Evolutionary conservation across 2,797 vertebrate species (phyloP), one percentile per base, ranked within the genome.

Genomic region (Synanceia verrucosa): DNA sequence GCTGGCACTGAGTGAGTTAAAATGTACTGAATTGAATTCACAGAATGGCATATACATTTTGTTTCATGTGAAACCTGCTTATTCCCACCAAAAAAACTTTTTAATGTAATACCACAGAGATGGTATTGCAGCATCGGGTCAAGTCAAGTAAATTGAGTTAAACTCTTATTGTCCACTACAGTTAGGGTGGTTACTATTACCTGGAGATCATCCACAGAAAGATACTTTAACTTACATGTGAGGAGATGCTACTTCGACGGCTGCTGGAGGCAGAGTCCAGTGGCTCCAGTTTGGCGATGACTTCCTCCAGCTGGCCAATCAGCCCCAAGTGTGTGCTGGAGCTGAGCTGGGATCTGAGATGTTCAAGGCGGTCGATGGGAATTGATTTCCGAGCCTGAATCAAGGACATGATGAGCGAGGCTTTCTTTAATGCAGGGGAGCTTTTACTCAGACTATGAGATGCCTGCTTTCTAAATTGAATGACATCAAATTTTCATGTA

Each of bases 171-270:
- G 1, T 46, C 14, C 11, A 14, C 11, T 34, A 10, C n/a, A 36
- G n/a, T 23, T 48, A 18, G 13, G n/a, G 13, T 47, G 39, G 4
- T 34, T 1, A 2, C 5, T 4, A 26, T 61, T 10, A 21, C 33
- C 3, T 12, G 1, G n/a, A 26, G 3, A 36, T 61, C 18, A 24
- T 48, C 2, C 4, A 23, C 8, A 68, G 24, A 59, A 29, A 41
- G 24, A 34, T 26, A 9, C 19, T 43, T 21, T 8, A 28, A 91
- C 96, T 48, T 90, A 99, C 98, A 62, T 99, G 97, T 55, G 98
- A 99, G 7, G 97, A 99, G 89, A 99, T 96, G 90, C 97, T 99
- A 89, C 98, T 99, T 70, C 97, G 95, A 31, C 97, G 95, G 87
- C 98, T 99, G 90, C 97, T 99, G 86, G 94, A 97, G 0, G 97